Evolutionary conservation across 2,113 vertebrate genomes (phyloP), one percentile per base, ranked within the genome.

Genomic region (Oncorhynchus masou): DNA sequence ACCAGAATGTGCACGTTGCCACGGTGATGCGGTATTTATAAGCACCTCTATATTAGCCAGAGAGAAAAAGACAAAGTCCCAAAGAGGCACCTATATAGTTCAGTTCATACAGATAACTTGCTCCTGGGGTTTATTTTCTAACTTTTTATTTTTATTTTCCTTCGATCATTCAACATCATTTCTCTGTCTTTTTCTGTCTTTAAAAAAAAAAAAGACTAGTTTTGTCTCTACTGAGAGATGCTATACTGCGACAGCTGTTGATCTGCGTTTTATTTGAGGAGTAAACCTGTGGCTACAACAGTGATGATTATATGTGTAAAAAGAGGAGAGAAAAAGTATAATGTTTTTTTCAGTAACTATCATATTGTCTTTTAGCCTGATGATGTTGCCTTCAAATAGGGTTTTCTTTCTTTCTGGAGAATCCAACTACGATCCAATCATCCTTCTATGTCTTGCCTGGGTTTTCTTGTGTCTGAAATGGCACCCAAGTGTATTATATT

Each of bases 371-470:
- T 82, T 92, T 89, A 92, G 20, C 34, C 92, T 92, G 94, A 94
- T 94, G 92, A 94, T 93, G 85, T 95, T 95, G 94, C 95, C 94
- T 96, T 96, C 94, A 81, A 93, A 93, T 94, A 93, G 93, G 2
- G 27, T 92, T 94, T 91, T 85, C 90, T 93, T 91, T 94, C 93
- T 92, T 82, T 84, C 90, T 93, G 91, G 91, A 92, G 89, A 94
- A 95, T 78, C 73, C 48, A 83, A 74, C 70, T 68, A 70, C 65
- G 64, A 54, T 72, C 92, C 27, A 93, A 91, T 94, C 92, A 94
- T 92, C 90, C 93, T 91, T 94, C 93, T 92, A 81, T 84, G 92
- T 91, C 94, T 93, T 94, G 84, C 79, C 76, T 78, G 74, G 77
- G 74, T 82, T 85, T 82, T 12, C 76, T 57, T 82, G 7, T 4